A percentile compares a stretch with the other conserved stretches of the same genome.
Evolutionary conservation across 2,888 invertebrate genomes (phyloP).

Genomic region (Caenorhabditis sulstoni): DNA sequence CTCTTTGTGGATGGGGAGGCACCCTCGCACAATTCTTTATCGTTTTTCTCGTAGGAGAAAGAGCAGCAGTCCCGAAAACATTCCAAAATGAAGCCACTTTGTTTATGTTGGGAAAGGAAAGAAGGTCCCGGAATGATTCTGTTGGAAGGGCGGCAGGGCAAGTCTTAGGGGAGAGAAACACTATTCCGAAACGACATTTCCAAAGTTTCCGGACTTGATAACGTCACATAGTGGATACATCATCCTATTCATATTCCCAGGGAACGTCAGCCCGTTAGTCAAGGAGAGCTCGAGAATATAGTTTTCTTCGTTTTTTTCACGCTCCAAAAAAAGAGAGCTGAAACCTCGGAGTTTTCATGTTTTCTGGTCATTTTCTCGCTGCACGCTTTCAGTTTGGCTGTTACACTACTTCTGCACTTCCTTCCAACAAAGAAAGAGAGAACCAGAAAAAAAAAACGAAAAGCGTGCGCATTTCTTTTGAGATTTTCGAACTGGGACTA

Average conservation of each 20-base stretch:
- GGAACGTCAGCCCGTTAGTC: too few species aligned
- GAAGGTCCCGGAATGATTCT: conserved; percentile 2
- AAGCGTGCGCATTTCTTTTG: neutral
- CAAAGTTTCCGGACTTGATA: too few species aligned
- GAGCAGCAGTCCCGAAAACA: conserved; percentile 5
- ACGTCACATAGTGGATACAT: too few species aligned
- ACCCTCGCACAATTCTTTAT: neutral
- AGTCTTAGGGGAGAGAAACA: too few species aligned
- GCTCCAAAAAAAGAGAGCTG: too few species aligned
- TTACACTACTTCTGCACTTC: conserved; percentile 12
- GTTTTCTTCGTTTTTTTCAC: too few species aligned
- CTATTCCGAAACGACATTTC: neutral
- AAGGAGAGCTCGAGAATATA: too few species aligned
- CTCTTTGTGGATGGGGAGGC: neutral
- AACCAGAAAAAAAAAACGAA: neutral
- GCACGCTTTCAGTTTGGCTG: neutral
- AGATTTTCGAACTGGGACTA: too few species aligned
- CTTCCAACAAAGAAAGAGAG: neutral
- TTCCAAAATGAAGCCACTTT: conserved; percentile 20
- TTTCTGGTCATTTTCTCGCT: neutral
- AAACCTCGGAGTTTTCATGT: neutral
- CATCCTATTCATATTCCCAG: too few species aligned
- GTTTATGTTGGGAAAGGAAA: conserved; percentile 10
- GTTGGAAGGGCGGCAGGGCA: neutral
- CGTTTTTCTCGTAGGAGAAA: conserved; percentile 10